Conservation (phyloP, 2,888 invertebrate species). For the Tipula unca region DNA sequence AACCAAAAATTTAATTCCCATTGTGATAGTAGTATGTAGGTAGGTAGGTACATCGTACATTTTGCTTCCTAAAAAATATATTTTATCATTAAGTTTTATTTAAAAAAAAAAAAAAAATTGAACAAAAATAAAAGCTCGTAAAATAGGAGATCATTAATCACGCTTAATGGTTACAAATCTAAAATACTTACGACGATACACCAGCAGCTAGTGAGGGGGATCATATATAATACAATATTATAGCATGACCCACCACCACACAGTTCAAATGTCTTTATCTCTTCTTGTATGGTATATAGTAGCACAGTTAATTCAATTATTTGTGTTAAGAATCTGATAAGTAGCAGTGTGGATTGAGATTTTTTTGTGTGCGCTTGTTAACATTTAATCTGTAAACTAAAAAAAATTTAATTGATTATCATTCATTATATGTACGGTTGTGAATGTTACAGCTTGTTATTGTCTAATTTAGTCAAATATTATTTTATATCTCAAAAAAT, state of each 20-base stretch:
- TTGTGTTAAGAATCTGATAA: neutral
- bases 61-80: neutral
- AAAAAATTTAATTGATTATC: no score
- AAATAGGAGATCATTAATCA: neutral
- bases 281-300: no score
- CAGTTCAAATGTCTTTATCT: neutral
- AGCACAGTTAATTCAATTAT: neutral
- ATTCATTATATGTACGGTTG: no score
- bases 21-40: neutral
- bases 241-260: neutral
- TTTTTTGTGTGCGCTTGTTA: no score
- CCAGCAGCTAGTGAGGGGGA: neutral
- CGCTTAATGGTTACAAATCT: constrained; percentile 8
- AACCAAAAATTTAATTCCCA: neutral
- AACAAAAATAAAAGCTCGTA: neutral
- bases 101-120: neutral
- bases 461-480: no score
- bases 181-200: neutral
- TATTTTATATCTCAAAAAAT: no score
- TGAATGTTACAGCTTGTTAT: no score
- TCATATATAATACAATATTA: neutral
- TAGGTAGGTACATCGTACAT: neutral
- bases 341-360: no score
- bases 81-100: neutral
- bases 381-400: no score